A percentile compares a stretch with the other conserved stretches of the same genome.
Conservation (phyloP, 2,888 invertebrate genomes). For the Dolichopus griseipennis region DNA sequence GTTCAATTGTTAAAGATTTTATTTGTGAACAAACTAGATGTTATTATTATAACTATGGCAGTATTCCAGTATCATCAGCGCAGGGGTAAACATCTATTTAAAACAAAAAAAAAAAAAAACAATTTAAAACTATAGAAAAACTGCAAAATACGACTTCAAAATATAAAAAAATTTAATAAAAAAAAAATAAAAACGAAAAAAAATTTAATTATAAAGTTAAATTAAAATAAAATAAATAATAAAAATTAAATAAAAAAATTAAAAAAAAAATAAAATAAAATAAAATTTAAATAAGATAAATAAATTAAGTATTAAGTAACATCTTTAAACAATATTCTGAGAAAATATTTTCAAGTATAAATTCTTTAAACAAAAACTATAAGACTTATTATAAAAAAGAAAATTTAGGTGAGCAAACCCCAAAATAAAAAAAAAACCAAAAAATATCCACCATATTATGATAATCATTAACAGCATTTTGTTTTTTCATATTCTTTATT, state of each 20-base stretch:
- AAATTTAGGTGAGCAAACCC: conserved; percentile 44
- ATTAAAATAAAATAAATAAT: too few species aligned
- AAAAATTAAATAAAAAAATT: too few species aligned
- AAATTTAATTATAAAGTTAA: neutral
- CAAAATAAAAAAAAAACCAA: conserved; percentile 26
- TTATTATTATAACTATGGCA: conserved; percentile 85
- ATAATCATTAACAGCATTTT: too few species aligned
- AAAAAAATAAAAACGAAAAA: conserved; percentile 21
- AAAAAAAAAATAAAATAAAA: conserved; percentile 9
- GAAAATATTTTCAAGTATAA: neutral
- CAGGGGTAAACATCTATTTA: conserved; percentile 66
- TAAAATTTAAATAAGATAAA: conserved; percentile 9
- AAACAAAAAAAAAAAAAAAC: conserved; percentile 17
- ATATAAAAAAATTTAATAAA: neutral
- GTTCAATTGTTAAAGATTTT: conserved; percentile 74
- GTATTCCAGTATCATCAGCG: conserved; percentile 79
- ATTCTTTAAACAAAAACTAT: neutral
- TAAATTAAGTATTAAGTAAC: neutral
- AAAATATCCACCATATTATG: conserved; percentile 18
- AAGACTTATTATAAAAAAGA: conserved; percentile 18
- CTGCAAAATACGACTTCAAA: neutral
- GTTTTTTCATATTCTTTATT: too few species aligned
- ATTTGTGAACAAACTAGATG: conserved; percentile 85
- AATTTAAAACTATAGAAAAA: conserved; percentile 14
- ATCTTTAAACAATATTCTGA: conserved; percentile 10